Evolutionary conservation across 2,113 vertebrate species (phyloP), one percentile per base, ranked within the genome.

Genomic region (Eurypyga helias): DNA sequence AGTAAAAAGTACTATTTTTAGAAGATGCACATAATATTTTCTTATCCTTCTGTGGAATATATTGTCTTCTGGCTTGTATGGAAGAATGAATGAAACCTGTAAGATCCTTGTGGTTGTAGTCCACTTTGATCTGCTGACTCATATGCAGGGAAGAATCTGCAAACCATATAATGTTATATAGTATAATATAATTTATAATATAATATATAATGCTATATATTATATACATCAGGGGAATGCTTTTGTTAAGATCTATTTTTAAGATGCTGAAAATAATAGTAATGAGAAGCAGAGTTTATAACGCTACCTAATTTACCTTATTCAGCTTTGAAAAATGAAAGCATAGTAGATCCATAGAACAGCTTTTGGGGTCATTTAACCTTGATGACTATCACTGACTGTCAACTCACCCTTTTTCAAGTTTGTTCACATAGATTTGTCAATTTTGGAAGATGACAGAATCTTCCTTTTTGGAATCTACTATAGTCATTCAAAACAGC

Each of bases 261-360:
- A 84, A 96, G 46, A 86, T 60, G 24, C 34, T 93, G n/a, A 48
- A 96, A 85, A 82, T 76, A 81, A 48, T 20, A 84, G 3, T 23
- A 96, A 72, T 57, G 26, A 72, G 75, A 89, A 91, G 13, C 21
- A 87, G 45, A 79, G 24, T 65, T 89, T 87, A 21, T 65, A 84
- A 38, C 19, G 45, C 0, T 10, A 61, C 25, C 17, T 91, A 80
- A 85, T 93, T 94, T 80, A 45, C 80, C 49, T 57, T 54, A 41
- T 33, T 93, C 45, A 79, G 1, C 31, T 82, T 72, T 64, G 21
- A 85, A 91, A 93, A 94, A 72, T 93, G 25, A 38, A 90, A 69
- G 26, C 8, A 0, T 28, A 70, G 36, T 34, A 46, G 28, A 72
- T 83, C 69, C 85, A 4, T 17, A 80, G 33, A 83, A 70, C 6